phyloP scores from a whole-genome alignment of 2,888 invertebrate species.

The Ischnura elegans region DNA sequence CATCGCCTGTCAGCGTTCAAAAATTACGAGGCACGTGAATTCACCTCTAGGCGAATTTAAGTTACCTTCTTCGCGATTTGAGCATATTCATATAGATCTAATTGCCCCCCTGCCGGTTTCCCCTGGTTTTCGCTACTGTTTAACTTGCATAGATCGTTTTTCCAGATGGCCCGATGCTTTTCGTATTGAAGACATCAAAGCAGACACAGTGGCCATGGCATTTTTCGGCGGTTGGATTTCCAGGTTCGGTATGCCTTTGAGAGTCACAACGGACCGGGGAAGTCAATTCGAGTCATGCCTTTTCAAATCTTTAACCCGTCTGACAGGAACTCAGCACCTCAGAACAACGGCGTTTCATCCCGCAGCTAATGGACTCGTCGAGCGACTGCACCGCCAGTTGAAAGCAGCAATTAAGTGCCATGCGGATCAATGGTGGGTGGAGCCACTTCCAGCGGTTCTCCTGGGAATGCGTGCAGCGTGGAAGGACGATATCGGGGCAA shows the following conservation, averaged over 20 bases:
- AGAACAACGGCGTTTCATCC: conserved; percentile 72
- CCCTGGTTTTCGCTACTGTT: background rate
- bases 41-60: too few species aligned
- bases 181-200: too few species aligned
- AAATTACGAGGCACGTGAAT: background rate
- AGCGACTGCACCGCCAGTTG: too few species aligned
- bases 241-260: conserved; percentile 69
- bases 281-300: conserved; percentile 69
- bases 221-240: conserved; percentile 76
- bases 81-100: background rate
- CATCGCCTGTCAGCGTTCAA: background rate
- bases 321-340: conserved; percentile 71
- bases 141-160: too few species aligned
- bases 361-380: too few species aligned
- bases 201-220: conserved; percentile 75
- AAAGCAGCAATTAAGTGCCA: too few species aligned
- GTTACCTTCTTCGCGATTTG: background rate
- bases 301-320: conserved; percentile 73
- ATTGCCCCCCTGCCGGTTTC: background rate
- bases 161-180: too few species aligned
- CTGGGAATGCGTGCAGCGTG: conserved; percentile 74
- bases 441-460: too few species aligned
- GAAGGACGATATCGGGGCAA: conserved; percentile 74
- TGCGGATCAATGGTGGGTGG: too few species aligned
- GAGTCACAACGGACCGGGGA: conserved; percentile 71